A percentile compares a stretch with the other conserved stretches of the same genome.
Evolutionary conservation across 2,888 invertebrate species (phyloP).

Genomic region (Unio delphinus): DNA sequence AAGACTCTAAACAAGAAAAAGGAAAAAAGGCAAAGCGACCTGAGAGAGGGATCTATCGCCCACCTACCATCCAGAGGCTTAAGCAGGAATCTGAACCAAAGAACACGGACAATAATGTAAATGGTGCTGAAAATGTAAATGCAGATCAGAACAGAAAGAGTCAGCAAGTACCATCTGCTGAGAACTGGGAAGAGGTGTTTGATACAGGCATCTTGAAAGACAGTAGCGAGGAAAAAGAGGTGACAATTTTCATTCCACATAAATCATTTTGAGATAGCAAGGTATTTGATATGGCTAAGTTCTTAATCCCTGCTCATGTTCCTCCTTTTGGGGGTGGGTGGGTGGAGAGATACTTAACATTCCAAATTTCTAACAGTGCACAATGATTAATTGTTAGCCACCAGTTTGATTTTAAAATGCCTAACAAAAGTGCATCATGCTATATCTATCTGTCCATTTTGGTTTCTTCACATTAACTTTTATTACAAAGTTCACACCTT

Average conservation of each 20-base stretch:
- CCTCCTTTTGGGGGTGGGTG: no score
- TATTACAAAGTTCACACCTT: no score
- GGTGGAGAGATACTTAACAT: no score
- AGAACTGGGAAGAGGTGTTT: slow-evolving; percentile 45
- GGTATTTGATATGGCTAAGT: no score
- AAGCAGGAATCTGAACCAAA: slow-evolving; percentile 16
- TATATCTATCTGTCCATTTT: no score
- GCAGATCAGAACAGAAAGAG: slow-evolving; percentile 8
- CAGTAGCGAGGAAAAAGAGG: slow-evolving; percentile 55
- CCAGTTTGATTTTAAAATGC: no score
- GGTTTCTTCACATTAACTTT: no score
- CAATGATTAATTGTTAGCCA: background rate
- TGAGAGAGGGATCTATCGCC: slow-evolving; percentile 50
- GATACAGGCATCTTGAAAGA: slow-evolving; percentile 38
- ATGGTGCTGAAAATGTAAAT: slow-evolving; percentile 1
- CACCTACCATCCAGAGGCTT: slow-evolving; percentile 40
- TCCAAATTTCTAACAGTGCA: slow-evolving; percentile 1
- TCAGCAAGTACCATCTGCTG: slow-evolving; percentile 21
- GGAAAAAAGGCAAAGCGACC: slow-evolving; percentile 33
- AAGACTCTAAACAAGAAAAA: slow-evolving; percentile 25
- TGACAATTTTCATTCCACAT: slow-evolving; percentile 12
- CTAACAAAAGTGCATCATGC: no score
- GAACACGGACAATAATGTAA: slow-evolving; percentile 3
- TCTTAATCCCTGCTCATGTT: no score
- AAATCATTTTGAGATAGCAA: no score